phyloP scores from a whole-genome alignment of 92 coral and sea anemone genomes.

The Epizoanthus illoricatus region DNA sequence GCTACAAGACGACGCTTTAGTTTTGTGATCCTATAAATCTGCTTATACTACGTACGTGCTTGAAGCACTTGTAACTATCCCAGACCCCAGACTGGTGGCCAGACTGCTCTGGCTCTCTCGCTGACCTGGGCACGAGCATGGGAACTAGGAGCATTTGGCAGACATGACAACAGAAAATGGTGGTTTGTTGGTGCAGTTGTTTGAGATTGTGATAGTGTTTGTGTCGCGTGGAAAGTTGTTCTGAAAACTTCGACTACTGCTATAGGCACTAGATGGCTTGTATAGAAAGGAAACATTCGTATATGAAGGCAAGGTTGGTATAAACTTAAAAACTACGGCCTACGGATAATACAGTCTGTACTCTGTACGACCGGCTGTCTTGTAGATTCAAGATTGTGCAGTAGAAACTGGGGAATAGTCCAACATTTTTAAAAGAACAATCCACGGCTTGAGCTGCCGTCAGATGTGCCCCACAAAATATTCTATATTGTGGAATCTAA shows the following conservation, averaged over 20 bases:
- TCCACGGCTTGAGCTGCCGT: no score
- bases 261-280: conserved; percentile 13
- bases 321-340: neutral
- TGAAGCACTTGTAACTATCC: no score
- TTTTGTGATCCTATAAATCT: neutral
- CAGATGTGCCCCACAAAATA: no score
- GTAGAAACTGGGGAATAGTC: no score
- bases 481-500: no score
- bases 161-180: conserved; percentile 36
- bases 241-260: neutral
- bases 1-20: conserved; percentile 1
- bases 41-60: neutral
- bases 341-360: neutral
- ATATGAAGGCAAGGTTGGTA: conserved; percentile 9
- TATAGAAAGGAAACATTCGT: conserved; percentile 3
- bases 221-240: neutral
- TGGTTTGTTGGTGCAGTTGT: conserved; percentile 25
- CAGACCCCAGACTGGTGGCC: no score
- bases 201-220: neutral
- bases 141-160: neutral
- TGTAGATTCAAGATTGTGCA: no score
- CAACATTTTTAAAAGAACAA: no score
- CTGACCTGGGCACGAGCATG: neutral
- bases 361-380: neutral
- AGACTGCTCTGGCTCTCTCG: no score